These are phyloP conservation scores for Pangasius macronema DNA, from an alignment of 2,797 vertebrate genomes.

Conservation along the genomic window DNA sequence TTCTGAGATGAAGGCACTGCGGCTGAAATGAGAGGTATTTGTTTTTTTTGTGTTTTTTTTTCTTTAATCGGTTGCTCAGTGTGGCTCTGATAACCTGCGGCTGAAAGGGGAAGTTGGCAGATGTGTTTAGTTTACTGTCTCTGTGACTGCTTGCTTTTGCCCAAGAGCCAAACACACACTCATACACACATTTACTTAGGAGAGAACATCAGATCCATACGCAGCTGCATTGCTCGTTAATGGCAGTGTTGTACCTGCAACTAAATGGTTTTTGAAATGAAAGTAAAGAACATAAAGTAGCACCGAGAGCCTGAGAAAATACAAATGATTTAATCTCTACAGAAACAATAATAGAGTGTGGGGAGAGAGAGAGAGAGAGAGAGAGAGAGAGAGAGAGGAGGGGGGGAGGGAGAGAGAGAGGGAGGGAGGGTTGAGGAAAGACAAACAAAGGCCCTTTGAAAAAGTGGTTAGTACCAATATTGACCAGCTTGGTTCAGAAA, in stretches of 20 bases:
- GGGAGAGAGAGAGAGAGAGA: conserved; percentile 6
- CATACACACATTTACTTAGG: conserved; percentile 18
- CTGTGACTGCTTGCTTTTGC: conserved; percentile 48
- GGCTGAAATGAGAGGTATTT: conserved; percentile 21
- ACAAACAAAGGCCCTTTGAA: conserved; percentile 64
- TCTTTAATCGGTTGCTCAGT: conserved; percentile 46
- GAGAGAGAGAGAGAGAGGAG: conserved; percentile 49
- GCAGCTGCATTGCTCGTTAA: conserved; percentile 34
- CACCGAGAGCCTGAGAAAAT: conserved; percentile 4
- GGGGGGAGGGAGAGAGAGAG: not conserved
- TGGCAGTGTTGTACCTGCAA: conserved; percentile 32
- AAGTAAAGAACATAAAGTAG: conserved; percentile 18
- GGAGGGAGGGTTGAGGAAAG: conserved; percentile 41
- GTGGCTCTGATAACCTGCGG: conserved; percentile 57
- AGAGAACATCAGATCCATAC: conserved; percentile 59
- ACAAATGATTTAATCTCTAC: conserved; percentile 20
- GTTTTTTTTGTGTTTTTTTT: conserved; percentile 41
- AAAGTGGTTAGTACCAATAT: conserved; percentile 75
- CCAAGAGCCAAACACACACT: conserved; percentile 41
- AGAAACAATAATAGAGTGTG: conserved; percentile 7
- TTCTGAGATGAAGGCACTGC: not conserved
- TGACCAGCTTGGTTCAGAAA: conserved; percentile 66
- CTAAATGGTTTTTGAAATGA: conserved; percentile 33
- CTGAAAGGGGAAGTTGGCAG: conserved; percentile 58
- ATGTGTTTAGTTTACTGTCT: conserved; percentile 59